Percentiles rank a stretch among this genome's conserved stretches.
These are phyloP conservation scores for Phasianus colchicus DNA, from an alignment of 2,113 vertebrate genomes.

Conservation along the genomic window DNA sequence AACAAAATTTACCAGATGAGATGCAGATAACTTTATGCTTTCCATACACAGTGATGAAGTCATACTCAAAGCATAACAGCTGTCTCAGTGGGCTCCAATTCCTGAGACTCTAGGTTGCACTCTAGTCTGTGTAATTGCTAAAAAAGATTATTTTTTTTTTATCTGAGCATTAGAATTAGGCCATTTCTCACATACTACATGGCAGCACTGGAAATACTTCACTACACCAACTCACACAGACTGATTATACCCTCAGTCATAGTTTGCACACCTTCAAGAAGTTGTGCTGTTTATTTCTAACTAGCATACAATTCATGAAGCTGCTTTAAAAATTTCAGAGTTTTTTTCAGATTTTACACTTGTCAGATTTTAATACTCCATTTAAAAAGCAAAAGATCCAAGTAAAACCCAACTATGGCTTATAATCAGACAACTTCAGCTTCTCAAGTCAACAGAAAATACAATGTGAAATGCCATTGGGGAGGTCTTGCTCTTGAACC, in stretches of 20 bases:
- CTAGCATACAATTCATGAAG: neutral
- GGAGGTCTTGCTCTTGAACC: neutral
- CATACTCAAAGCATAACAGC: neutral
- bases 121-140: neutral
- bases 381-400: neutral
- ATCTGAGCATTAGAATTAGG: neutral
- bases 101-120: neutral
- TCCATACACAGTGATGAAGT: neutral
- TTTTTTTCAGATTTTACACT: neutral
- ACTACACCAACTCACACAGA: neutral
- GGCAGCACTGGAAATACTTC: neutral
- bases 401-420: neutral
- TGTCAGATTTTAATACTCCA: neutral
- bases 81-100: neutral
- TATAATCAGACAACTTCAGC: neutral
- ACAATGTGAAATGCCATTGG: neutral
- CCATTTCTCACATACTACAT: neutral
- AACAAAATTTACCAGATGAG: neutral
- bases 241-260: neutral
- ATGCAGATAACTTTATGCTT: neutral
- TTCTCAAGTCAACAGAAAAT: neutral
- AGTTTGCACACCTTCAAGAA: neutral
- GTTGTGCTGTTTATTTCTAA: neutral
- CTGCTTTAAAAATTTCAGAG: neutral
- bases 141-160: neutral